Conservation (phyloP, 2,888 invertebrate species). For the Anthophora plumipes region DNA sequence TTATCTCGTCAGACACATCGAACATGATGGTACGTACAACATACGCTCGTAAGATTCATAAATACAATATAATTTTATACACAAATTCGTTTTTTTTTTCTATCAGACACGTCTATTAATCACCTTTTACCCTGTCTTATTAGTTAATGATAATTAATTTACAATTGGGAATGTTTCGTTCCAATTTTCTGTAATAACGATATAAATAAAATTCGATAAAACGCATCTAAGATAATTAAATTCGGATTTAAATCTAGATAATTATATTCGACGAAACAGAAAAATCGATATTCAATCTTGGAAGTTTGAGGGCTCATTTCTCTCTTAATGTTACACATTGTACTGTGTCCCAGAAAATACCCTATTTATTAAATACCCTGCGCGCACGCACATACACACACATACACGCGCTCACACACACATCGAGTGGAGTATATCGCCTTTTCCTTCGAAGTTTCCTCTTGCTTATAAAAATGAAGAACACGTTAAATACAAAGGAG, state of each 20-base stretch:
- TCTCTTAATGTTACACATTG: neutral
- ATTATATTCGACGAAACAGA: neutral
- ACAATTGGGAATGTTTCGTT: constrained; percentile 16
- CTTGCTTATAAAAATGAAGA: constrained; percentile 45
- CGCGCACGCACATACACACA: neutral
- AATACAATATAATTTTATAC: constrained; percentile 19
- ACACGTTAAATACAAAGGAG: constrained; percentile 41
- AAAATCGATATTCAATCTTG: neutral
- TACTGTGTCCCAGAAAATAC: constrained; percentile 41
- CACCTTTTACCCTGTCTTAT: neutral
- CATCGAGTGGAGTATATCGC: constrained; percentile 9
- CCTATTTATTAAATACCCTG: constrained; percentile 52
- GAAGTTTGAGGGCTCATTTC: neutral
- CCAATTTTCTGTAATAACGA: neutral
- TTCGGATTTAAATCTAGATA: neutral
- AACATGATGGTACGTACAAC: neutral
- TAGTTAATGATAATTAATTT: constrained; percentile 15
- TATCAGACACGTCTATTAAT: neutral
- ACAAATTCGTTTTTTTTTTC: constrained; percentile 8
- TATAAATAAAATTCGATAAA: constrained; percentile 1
- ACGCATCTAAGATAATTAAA: neutral
- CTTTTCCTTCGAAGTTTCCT: constrained; percentile 4
- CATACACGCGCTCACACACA: no score
- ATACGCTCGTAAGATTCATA: neutral
- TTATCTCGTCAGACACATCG: neutral